Percentiles rank a stretch among this genome's conserved stretches.
phyloP scores from a whole-genome alignment of 2,888 invertebrate genomes.

The Auanema freiburgensis region DNA sequence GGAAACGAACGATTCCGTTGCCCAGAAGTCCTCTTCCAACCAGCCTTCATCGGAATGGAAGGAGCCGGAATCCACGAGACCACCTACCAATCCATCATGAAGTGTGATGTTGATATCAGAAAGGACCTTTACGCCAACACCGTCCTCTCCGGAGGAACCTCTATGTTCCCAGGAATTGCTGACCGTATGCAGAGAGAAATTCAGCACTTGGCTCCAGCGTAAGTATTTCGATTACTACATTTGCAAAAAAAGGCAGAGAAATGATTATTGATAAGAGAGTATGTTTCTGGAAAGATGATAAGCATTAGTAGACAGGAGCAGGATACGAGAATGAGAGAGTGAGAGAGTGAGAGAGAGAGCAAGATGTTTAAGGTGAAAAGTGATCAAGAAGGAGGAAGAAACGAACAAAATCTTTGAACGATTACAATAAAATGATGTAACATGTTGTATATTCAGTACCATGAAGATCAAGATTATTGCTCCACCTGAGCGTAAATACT shows the following conservation, averaged over 20 bases:
- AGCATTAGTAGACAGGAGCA: too few species aligned
- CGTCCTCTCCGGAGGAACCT: constrained; percentile 67
- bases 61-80: constrained; percentile 77
- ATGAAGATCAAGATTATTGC: constrained; percentile 71
- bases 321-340: not conserved
- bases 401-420: too few species aligned
- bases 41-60: constrained; percentile 70
- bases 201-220: constrained; percentile 40
- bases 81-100: constrained; percentile 88
- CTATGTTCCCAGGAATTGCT: constrained; percentile 95
- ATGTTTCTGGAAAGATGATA: too few species aligned
- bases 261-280: too few species aligned
- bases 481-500: constrained; percentile 87
- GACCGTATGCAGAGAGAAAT: constrained; percentile 93
- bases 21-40: constrained; percentile 86
- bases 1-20: constrained; percentile 79
- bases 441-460: constrained; percentile 27
- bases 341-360: too few species aligned
- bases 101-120: constrained; percentile 87
- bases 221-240: not conserved
- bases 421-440: too few species aligned
- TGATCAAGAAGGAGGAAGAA: not conserved
- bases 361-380: too few species aligned
- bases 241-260: not conserved
- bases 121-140: constrained; percentile 78